These are phyloP conservation scores for Eupithecia insigniata DNA, from an alignment of 2,888 invertebrate species.

Conservation along the genomic window DNA sequence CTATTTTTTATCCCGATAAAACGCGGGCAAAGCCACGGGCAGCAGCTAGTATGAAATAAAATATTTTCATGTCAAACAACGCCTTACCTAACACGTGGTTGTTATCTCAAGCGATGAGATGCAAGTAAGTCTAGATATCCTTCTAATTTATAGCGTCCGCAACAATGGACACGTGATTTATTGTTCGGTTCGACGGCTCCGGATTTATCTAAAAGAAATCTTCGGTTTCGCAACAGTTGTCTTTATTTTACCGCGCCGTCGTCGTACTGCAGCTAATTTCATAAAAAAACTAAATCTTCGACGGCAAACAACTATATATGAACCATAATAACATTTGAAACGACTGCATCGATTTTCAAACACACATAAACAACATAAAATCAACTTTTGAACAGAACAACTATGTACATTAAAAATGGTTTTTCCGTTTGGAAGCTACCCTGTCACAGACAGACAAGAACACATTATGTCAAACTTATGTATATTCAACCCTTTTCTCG, in stretches of 20 bases:
- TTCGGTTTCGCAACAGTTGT: constrained; percentile 16
- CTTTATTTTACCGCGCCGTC: background rate
- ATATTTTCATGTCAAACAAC: background rate
- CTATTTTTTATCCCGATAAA: too few species aligned
- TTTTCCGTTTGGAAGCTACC: background rate
- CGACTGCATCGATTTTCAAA: background rate
- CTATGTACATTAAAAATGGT: background rate
- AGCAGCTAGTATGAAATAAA: too few species aligned
- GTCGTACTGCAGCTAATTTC: background rate
- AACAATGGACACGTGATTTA: constrained; percentile 39
- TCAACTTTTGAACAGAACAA: background rate
- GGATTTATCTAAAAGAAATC: constrained; percentile 10
- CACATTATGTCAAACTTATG: background rate
- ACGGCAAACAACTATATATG: background rate
- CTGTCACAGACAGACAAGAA: background rate
- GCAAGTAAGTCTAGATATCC: constrained; percentile 36
- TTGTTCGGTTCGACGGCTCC: constrained; percentile 24
- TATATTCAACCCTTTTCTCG: background rate
- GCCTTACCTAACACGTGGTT: constrained; percentile 22
- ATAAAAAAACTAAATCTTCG: background rate
- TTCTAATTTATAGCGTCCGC: constrained; percentile 42
- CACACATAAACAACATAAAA: background rate
- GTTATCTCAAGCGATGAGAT: constrained; percentile 24
- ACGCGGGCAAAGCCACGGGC: too few species aligned
- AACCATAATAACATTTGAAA: background rate